Evolutionary conservation across 2,888 invertebrate species (phyloP).

Genomic region (Mesorhabditis spiculigera): DNA sequence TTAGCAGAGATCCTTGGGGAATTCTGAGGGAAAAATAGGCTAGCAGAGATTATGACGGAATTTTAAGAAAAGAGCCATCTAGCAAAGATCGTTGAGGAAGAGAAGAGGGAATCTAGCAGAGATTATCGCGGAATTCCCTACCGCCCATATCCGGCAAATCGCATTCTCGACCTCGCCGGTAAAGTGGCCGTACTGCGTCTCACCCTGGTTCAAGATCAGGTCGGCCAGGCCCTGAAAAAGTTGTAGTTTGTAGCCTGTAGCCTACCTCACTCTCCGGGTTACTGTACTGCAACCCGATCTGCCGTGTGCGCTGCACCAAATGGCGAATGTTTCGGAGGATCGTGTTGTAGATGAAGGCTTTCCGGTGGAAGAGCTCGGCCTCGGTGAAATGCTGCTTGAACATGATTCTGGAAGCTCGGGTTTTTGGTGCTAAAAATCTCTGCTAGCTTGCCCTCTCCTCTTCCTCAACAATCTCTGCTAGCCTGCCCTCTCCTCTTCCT

Average conservation of each 20-base stretch:
- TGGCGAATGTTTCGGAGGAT: conserved; percentile 34
- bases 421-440: too few species aligned
- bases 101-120: too few species aligned
- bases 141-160: conserved; percentile 30
- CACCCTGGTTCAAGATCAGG: conserved; percentile 21
- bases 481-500: too few species aligned
- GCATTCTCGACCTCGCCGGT: conserved; percentile 17
- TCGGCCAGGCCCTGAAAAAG: conserved; percentile 30
- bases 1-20: too few species aligned
- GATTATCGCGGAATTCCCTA: background rate
- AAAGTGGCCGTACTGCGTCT: conserved; percentile 28
- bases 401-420: conserved; percentile 9
- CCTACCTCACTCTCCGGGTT: conserved; percentile 32
- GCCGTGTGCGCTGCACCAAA: conserved; percentile 26
- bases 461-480: too few species aligned
- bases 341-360: conserved; percentile 42
- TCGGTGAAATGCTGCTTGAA: conserved; percentile 38
- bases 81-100: too few species aligned
- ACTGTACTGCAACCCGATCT: conserved; percentile 19
- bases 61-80: too few species aligned
- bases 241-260: background rate
- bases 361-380: conserved; percentile 39
- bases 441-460: too few species aligned
- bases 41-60: too few species aligned
- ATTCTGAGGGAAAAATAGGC: too few species aligned